Evolutionary conservation across 2,797 vertebrate genomes (phyloP).

Genomic region (Apogon hyalosoma): DNA sequence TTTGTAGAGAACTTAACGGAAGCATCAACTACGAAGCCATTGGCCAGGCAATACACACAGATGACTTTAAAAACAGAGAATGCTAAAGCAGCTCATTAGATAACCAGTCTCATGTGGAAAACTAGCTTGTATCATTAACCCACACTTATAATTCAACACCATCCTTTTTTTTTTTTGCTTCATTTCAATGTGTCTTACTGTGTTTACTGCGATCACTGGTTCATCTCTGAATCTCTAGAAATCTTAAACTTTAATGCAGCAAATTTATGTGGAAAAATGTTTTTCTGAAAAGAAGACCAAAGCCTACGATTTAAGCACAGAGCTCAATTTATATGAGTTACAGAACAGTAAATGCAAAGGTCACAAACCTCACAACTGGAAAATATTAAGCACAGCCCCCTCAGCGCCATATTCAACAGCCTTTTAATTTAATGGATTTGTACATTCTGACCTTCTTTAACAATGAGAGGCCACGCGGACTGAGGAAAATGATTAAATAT

Average conservation of each 20-base stretch:
- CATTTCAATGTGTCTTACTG: too few species aligned
- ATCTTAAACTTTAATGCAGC: neutral
- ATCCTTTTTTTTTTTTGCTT: neutral
- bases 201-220: slow-evolving; percentile 3
- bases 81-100: slow-evolving; percentile 45
- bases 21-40: slow-evolving; percentile 26
- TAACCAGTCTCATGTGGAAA: slow-evolving; percentile 34
- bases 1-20: slow-evolving; percentile 42
- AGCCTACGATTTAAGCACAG: slow-evolving; percentile 13
- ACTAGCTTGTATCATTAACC: slow-evolving; percentile 5
- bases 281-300: slow-evolving; percentile 15
- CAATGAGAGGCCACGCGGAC: slow-evolving; percentile 26
- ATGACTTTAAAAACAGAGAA: slow-evolving; percentile 37
- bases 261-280: neutral
- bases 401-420: slow-evolving; percentile 22
- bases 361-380: slow-evolving; percentile 10
- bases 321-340: slow-evolving; percentile 18
- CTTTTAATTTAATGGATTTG: slow-evolving; percentile 46
- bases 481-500: slow-evolving; percentile 50
- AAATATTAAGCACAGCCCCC: slow-evolving; percentile 25
- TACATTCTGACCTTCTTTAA: slow-evolving; percentile 32
- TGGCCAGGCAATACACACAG: slow-evolving; percentile 17
- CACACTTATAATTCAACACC: neutral
- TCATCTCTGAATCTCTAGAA: neutral
- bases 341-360: slow-evolving; percentile 36